Percentiles rank a stretch among this genome's conserved stretches.
Conservation (phyloP, 1,140 invertebrate species). For the Caenorhabditis briggsae region DNA sequence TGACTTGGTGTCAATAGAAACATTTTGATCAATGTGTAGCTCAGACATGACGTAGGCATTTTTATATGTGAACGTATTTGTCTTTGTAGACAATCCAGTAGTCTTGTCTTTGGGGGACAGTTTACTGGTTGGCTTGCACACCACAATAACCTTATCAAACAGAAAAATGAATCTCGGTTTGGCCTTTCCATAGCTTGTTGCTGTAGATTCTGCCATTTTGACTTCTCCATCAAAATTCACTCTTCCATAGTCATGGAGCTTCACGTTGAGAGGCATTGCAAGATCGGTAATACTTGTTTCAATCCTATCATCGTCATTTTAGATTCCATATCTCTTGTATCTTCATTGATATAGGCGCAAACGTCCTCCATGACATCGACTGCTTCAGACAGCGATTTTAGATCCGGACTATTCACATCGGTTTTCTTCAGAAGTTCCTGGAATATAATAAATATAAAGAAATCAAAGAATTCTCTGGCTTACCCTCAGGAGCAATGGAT, state of each 20-base stretch:
- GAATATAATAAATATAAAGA: constrained; percentile 76
- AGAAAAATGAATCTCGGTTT: constrained; percentile 67
- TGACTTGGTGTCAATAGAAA: constrained; percentile 15
- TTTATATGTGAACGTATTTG: constrained; percentile 66
- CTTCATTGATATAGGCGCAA: constrained; percentile 96
- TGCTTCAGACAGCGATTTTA: constrained; percentile 86
- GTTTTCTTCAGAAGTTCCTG: constrained; percentile 93
- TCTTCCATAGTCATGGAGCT: constrained; percentile 89
- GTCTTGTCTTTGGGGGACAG: background rate
- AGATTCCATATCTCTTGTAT: constrained; percentile 95
- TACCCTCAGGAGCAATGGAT: constrained; percentile 85
- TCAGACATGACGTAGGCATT: constrained; percentile 62
- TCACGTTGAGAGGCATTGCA: constrained; percentile 82
- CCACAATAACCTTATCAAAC: constrained; percentile 68
- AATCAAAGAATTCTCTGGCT: background rate
- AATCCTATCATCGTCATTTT: constrained; percentile 90
- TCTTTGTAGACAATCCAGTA: constrained; percentile 20
- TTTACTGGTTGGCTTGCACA: constrained; percentile 56
- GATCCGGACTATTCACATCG: constrained; percentile 85
- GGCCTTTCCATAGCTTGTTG: constrained; percentile 53
- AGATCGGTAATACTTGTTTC: constrained; percentile 81
- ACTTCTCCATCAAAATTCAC: constrained; percentile 92
- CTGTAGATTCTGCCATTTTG: constrained; percentile 81
- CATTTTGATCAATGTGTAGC: constrained; percentile 52
- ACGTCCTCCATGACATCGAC: constrained; percentile 95